These are phyloP conservation scores for Lordiphosa andalusiaca DNA, from an alignment of 2,888 invertebrate genomes.

Conservation along the genomic window DNA sequence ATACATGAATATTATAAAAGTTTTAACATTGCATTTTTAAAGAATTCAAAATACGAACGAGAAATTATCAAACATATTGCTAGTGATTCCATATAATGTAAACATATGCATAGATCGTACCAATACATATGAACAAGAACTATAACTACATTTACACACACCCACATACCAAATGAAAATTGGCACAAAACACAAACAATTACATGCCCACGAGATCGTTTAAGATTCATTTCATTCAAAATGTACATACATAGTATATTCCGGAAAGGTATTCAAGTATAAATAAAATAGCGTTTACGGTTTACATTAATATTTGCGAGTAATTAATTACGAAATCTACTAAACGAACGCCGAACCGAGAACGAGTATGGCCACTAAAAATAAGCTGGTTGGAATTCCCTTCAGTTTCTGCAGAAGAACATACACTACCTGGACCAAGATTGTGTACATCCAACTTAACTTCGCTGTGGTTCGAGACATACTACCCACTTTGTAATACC, in stretches of 20 bases:
- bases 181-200: not conserved
- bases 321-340: too few relatives aligned
- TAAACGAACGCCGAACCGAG: too few relatives aligned
- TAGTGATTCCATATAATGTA: conserved; percentile 56
- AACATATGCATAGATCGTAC: conserved; percentile 41
- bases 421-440: too few relatives aligned
- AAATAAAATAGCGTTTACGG: conserved; percentile 38
- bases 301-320: not conserved
- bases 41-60: conserved; percentile 17
- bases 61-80: conserved; percentile 59
- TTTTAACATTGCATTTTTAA: conserved; percentile 35
- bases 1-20: conserved; percentile 21
- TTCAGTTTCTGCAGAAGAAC: too few relatives aligned
- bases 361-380: too few relatives aligned
- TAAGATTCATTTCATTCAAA: conserved; percentile 22
- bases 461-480: too few relatives aligned
- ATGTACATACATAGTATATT: conserved; percentile 53
- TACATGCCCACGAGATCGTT: not conserved
- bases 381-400: too few relatives aligned
- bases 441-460: too few relatives aligned
- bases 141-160: conserved; percentile 14
- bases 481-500: too few relatives aligned
- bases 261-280: conserved; percentile 39
- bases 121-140: conserved; percentile 21
- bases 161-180: conserved; percentile 15